phyloP scores from a whole-genome alignment of 1,140 invertebrate species.

The Drosophila novamexicana region DNA sequence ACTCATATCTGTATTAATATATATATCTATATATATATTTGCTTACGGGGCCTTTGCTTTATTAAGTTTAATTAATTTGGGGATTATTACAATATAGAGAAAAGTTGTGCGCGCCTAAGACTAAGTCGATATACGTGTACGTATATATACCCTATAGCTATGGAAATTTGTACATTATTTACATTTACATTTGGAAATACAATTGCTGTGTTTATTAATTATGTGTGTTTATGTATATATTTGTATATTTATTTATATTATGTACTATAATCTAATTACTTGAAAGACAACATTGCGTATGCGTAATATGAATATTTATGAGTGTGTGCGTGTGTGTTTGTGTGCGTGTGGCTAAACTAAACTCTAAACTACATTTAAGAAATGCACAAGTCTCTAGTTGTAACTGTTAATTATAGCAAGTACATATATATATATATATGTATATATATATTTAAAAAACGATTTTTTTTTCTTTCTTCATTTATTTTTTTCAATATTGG shows the following conservation, averaged over 20 bases:
- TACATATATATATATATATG: constrained; percentile 23
- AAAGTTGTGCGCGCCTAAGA: constrained; percentile 34
- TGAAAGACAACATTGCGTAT: constrained; percentile 59
- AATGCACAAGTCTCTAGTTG: constrained; percentile 76
- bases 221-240: constrained; percentile 36
- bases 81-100: constrained; percentile 54
- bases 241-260: constrained; percentile 38
- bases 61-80: constrained; percentile 69
- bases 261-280: constrained; percentile 40
- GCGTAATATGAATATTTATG: constrained; percentile 43
- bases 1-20: constrained; percentile 6
- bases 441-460: constrained; percentile 22
- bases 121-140: constrained; percentile 44
- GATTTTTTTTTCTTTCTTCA: not conserved
- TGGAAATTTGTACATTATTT: constrained; percentile 83
- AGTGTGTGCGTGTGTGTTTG: constrained; percentile 36
- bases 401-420: constrained; percentile 41
- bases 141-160: constrained; percentile 67
- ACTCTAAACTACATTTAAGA: constrained; percentile 78
- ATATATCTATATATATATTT: constrained; percentile 6
- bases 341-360: constrained; percentile 49
- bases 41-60: constrained; percentile 50
- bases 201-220: constrained; percentile 58
- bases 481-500: constrained; percentile 43
- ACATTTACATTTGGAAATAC: constrained; percentile 77